Conservation (phyloP, 2,113 vertebrate species). For the Bufo gargarizans region DNA sequence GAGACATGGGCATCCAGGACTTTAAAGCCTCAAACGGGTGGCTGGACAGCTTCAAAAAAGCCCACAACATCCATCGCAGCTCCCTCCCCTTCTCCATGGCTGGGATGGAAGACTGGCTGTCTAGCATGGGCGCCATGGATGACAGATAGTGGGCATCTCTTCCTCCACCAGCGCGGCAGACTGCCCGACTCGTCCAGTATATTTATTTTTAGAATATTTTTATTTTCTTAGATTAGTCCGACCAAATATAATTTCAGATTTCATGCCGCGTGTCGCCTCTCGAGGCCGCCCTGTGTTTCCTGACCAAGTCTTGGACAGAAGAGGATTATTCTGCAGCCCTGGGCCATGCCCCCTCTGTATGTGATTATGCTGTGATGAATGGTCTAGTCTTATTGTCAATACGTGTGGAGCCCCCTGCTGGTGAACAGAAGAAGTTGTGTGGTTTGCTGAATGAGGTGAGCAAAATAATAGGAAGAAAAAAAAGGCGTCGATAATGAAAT, state of each 20-base stretch:
- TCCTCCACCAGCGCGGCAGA: not conserved
- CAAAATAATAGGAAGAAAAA: not conserved
- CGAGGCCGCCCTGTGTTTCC: not conserved
- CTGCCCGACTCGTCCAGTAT: not conserved
- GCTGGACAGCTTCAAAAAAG: conserved; percentile 53
- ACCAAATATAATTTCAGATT: not conserved
- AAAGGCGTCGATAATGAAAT: not conserved
- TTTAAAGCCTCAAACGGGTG: conserved; percentile 53
- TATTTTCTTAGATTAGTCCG: not conserved
- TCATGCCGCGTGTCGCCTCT: not conserved
- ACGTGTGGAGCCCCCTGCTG: not conserved
- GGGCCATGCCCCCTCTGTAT: not conserved
- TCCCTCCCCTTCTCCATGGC: not conserved
- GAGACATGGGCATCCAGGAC: conserved; percentile 33
- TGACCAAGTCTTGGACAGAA: not conserved
- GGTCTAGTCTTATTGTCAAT: not conserved
- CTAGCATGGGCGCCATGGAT: not conserved
- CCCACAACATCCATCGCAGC: conserved; percentile 49
- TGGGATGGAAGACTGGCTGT: conserved; percentile 26
- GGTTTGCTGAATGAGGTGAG: not conserved
- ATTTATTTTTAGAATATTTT: conserved; percentile 4
- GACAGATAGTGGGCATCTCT: not conserved
- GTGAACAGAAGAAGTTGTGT: not conserved
- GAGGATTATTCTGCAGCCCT: not conserved
- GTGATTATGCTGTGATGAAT: not conserved